These are phyloP conservation scores for Pachypeltis micranthus DNA, from an alignment of 1,140 invertebrate genomes.

Conservation along the genomic window DNA sequence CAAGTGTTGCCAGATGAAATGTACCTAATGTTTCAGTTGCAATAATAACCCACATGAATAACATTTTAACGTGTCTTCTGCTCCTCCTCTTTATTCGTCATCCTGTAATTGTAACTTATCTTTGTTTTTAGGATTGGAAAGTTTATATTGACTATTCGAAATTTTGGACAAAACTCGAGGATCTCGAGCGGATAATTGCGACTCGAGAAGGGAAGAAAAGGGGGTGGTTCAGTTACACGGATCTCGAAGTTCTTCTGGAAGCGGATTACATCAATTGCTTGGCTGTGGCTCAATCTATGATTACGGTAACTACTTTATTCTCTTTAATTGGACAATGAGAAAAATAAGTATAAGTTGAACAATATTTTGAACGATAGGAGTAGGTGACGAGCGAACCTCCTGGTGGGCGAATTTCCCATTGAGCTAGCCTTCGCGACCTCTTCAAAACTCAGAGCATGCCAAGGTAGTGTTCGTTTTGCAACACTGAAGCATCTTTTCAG, in stretches of 20 bases:
- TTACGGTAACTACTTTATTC: slow-evolving; percentile 38
- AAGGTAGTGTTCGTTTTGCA: no score
- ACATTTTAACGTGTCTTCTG: no score
- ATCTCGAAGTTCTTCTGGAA: slow-evolving; percentile 53
- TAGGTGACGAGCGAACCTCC: neutral
- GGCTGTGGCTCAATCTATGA: slow-evolving; percentile 41
- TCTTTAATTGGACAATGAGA: neutral
- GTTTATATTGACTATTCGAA: slow-evolving; percentile 58
- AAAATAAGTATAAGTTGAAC: neutral
- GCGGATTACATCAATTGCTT: slow-evolving; percentile 40
- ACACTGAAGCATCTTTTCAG: no score
- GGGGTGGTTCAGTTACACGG: slow-evolving; percentile 78
- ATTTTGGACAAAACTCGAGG: slow-evolving; percentile 54
- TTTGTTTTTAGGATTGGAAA: slow-evolving; percentile 61
- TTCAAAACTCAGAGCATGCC: no score
- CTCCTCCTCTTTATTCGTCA: no score
- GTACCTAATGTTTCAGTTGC: no score
- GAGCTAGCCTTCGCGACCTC: no score
- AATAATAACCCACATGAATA: no score
- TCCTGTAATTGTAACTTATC: no score
- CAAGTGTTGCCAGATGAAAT: no score
- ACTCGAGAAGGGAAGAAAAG: slow-evolving; percentile 54
- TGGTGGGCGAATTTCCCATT: no score
- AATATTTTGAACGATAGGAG: neutral
- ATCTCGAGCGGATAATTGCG: slow-evolving; percentile 58